Percentiles rank a stretch among this genome's conserved stretches.
Evolutionary conservation across 2,113 vertebrate genomes (phyloP).

Genomic region (Scytalopus superciliaris): DNA sequence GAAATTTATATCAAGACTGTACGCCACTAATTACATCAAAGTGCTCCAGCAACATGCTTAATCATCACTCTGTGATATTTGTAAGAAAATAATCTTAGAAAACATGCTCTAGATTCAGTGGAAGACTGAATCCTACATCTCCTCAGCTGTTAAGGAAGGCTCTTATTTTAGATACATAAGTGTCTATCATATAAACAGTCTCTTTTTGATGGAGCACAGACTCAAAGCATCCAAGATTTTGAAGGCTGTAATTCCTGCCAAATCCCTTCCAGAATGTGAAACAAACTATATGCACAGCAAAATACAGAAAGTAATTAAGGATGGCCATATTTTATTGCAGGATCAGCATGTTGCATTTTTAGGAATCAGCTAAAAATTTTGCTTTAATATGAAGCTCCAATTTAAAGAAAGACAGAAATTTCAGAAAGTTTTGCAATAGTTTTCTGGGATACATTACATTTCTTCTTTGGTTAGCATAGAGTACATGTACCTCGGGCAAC

Average conservation of each 20-base stretch:
- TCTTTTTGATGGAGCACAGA: not conserved
- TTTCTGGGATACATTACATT: not conserved
- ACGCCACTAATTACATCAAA: not conserved
- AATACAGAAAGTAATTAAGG: not conserved
- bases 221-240: not conserved
- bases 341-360: not conserved
- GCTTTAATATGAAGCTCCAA: not conserved
- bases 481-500: not conserved
- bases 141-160: not conserved
- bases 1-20: not conserved
- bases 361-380: not conserved
- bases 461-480: not conserved
- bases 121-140: not conserved
- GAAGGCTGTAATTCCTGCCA: not conserved
- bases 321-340: not conserved
- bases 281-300: not conserved
- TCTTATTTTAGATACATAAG: not conserved
- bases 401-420: not conserved
- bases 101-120: not conserved
- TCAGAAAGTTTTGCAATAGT: not conserved
- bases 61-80: not conserved
- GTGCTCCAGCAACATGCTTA: not conserved
- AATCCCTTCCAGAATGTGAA: not conserved
- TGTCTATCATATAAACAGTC: not conserved
- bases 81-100: not conserved